These are phyloP conservation scores for Hemitrygon akajei DNA, from an alignment of 2,797 vertebrate species.

Conservation along the genomic window DNA sequence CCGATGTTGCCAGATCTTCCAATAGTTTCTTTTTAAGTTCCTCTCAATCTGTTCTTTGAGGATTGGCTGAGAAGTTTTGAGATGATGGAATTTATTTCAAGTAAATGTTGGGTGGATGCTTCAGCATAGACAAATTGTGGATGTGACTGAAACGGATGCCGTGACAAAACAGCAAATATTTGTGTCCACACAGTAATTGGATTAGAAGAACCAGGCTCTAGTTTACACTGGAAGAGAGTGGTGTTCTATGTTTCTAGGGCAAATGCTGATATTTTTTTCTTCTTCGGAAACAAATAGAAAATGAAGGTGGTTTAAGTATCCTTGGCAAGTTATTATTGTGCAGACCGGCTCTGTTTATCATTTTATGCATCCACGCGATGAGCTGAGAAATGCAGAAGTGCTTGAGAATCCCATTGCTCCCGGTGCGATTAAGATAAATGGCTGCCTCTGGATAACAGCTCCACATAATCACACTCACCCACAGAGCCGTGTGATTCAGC, in stretches of 20 bases:
- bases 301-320: no score
- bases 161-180: background rate
- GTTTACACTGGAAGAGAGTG: background rate
- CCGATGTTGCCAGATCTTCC: background rate
- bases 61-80: no score
- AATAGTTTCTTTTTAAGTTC: background rate
- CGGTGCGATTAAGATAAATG: background rate
- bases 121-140: background rate
- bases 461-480: background rate
- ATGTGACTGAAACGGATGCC: background rate
- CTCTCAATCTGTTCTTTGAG: background rate
- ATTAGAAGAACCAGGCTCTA: background rate
- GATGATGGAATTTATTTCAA: background rate
- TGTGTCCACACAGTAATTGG: background rate
- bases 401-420: background rate
- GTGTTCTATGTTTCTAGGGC: background rate
- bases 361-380: background rate
- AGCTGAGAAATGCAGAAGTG: background rate
- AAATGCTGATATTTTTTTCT: background rate
- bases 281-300: background rate
- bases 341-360: background rate
- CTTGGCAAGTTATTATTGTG: background rate
- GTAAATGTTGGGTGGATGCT: background rate
- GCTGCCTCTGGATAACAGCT: background rate
- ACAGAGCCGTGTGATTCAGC: background rate